phyloP scores from a whole-genome alignment of 2,888 invertebrate species.

The Arge pagana region DNA sequence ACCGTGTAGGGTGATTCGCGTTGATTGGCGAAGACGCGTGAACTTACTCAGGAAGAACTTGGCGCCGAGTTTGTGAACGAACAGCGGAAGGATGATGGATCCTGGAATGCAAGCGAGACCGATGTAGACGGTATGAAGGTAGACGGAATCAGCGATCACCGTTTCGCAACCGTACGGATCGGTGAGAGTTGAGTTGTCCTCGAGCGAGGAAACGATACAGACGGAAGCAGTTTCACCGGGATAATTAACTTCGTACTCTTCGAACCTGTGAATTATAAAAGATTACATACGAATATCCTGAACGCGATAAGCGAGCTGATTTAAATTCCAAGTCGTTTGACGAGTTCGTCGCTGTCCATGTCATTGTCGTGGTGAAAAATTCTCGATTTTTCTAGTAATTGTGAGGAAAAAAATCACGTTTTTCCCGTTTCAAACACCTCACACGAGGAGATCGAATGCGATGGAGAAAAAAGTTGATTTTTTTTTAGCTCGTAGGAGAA shows the following conservation, averaged over 20 bases:
- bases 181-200: constrained; percentile 48
- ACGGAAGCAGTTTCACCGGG: constrained; percentile 74
- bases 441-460: too few relatives aligned
- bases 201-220: constrained; percentile 73
- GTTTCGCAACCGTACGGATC: constrained; percentile 68
- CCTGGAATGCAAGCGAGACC: constrained; percentile 81
- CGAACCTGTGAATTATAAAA: constrained; percentile 76
- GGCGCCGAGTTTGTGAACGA: constrained; percentile 78
- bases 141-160: constrained; percentile 70
- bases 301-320: too few relatives aligned
- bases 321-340: too few relatives aligned
- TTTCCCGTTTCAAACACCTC: too few relatives aligned
- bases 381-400: too few relatives aligned
- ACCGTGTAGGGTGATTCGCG: neutral
- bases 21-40: neutral
- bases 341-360: too few relatives aligned
- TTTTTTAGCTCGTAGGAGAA: neutral
- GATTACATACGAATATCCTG: too few relatives aligned
- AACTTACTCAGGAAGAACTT: constrained; percentile 80
- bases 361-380: too few relatives aligned
- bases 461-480: too few relatives aligned
- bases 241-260: constrained; percentile 71
- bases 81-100: constrained; percentile 77
- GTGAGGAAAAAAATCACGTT: too few relatives aligned
- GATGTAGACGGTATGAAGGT: constrained; percentile 77